Base-by-base conservation (phyloP, 2,888 invertebrate genomes). In the Dicycla oo region DNA sequence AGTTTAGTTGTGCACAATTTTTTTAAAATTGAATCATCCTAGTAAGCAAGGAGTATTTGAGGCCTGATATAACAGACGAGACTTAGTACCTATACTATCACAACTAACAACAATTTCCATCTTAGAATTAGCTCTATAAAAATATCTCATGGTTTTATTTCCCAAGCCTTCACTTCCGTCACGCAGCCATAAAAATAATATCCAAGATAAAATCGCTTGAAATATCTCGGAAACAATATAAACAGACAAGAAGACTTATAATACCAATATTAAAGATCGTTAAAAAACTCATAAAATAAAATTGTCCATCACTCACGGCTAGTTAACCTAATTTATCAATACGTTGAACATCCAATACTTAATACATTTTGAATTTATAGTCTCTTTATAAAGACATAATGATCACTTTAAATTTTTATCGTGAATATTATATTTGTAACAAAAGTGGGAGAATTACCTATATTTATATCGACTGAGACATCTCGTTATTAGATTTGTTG, bases 241-340 rank as follows among this genome's bases (percentile, higher is more conserved):
- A 67, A 69, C 75, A 75, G 66, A 72, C 81, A 83, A 57, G 80
- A 60, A 61, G 83, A 69, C 66, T 66, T 73, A 80, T 75, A 82
- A 53, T 74, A 76, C 69, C 60, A 79, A 82, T 80, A 77, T 80
- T 70, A 71, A 58, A 71, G 74, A 60, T 73, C 77, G 77, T 77
- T 75, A 84, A 83, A 77, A 77, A 47, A 43, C 64, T 80, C 82
- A 70, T 84, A 83, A 83, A 84, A 77, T 76, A 54, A 76, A 75
- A 72, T 80, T 75, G 47, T 64, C 69, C 68, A 77, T 84, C 74
- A 58, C 51, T 82, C 75, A 77, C 15, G 61, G 51, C 63, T 34
- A 61, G 66, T 76, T 71, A 63, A 70, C 81, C 81, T 63, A 78
- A 75, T 83, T 72, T 69, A 80, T 80, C 68, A 81, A 83, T 69